Conservation (phyloP, 2,797 vertebrate species). For the Toxotes lorentzi region DNA sequence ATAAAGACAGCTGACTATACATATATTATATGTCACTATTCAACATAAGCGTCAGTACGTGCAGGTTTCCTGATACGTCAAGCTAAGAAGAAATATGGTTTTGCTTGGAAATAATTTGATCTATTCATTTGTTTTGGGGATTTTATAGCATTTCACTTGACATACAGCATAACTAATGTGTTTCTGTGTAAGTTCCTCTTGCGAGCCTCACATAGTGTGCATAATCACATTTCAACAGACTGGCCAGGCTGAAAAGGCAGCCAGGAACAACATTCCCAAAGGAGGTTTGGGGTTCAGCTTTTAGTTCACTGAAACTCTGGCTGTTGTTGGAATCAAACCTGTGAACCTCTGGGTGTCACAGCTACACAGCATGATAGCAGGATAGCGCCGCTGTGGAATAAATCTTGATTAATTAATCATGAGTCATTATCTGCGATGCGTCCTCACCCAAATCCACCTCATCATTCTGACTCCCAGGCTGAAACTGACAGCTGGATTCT, state of each 20-base stretch:
- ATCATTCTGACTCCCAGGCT: conserved; percentile 27
- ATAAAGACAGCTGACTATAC: conserved; percentile 6
- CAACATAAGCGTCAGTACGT: conserved; percentile 23
- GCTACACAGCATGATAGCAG: background rate
- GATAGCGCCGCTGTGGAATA: conserved; percentile 12
- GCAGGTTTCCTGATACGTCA: conserved; percentile 18
- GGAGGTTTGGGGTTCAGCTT: conserved; percentile 42
- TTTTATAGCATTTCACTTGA: conserved; percentile 52
- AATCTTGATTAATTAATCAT: conserved; percentile 43
- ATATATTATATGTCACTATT: conserved; percentile 4
- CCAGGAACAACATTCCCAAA: conserved; percentile 55
- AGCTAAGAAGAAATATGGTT: conserved; percentile 29
- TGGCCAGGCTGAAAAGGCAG: conserved; percentile 32
- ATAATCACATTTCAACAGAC: conserved; percentile 68
- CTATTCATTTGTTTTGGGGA: conserved; percentile 54
- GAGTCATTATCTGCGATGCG: conserved; percentile 21
- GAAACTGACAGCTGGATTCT: conserved; percentile 65
- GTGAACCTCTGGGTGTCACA: conserved; percentile 1
- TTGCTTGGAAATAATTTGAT: conserved; percentile 41
- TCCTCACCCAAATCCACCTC: conserved; percentile 20
- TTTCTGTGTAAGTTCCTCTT: conserved; percentile 59
- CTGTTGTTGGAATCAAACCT: conserved; percentile 29
- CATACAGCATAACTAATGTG: conserved; percentile 58
- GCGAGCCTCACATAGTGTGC: conserved; percentile 44
- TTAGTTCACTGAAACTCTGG: conserved; percentile 29